Conservation (phyloP, 2,888 invertebrate genomes). For the Trimorus sp. region DNA sequence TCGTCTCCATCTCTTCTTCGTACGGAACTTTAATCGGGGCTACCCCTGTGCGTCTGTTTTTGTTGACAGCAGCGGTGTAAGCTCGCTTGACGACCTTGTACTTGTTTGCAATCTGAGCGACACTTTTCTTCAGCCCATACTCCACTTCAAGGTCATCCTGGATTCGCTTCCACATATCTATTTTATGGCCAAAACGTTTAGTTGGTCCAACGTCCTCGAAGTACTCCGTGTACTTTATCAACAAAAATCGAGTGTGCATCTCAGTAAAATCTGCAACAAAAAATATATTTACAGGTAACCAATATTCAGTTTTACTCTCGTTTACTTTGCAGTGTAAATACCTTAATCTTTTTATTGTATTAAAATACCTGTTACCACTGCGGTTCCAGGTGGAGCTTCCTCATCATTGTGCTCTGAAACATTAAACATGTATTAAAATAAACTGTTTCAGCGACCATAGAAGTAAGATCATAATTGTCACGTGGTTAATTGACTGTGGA, state of each 20-base stretch:
- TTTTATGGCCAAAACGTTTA: neutral
- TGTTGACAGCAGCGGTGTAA: neutral
- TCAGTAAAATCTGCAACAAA: conserved; percentile 5
- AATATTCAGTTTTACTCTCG: too few relatives aligned
- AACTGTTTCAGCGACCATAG: too few relatives aligned
- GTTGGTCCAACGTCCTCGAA: neutral
- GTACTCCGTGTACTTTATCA: neutral
- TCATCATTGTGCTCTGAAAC: too few relatives aligned
- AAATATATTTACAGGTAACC: neutral
- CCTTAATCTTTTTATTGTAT: too few relatives aligned
- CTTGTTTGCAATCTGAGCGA: neutral
- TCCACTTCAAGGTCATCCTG: neutral
- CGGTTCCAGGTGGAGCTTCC: too few relatives aligned
- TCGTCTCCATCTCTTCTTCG: neutral
- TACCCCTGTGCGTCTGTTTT: neutral
- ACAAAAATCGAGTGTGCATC: neutral
- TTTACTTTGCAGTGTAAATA: too few relatives aligned
- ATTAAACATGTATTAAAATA: too few relatives aligned
- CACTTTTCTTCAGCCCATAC: neutral
- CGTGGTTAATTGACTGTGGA: too few relatives aligned
- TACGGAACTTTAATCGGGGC: neutral
- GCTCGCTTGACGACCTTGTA: neutral
- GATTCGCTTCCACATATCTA: conserved; percentile 4
- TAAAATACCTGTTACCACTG: too few relatives aligned
- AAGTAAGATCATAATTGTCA: too few relatives aligned